Percentiles rank a stretch among this genome's conserved stretches.
Conservation (phyloP, 2,888 invertebrate genomes). For the Melanophora roralis region DNA sequence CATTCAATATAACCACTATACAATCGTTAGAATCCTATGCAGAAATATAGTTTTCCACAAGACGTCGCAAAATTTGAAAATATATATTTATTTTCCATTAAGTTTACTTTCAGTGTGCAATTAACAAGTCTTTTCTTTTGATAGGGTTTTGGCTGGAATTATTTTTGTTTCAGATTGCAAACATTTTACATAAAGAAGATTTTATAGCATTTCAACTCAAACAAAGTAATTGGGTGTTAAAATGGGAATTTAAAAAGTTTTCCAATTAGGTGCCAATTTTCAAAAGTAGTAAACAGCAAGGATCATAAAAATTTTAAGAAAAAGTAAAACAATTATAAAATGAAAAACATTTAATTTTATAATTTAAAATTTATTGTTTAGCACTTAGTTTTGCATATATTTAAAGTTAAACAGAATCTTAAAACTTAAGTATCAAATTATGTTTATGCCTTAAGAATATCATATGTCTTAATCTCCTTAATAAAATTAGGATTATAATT, state of each 20-base stretch:
- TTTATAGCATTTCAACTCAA: background rate
- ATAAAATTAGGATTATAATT: no score
- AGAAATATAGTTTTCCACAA: constrained; percentile 13
- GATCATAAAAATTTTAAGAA: no score
- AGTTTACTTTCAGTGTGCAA: background rate
- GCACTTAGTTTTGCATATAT: no score
- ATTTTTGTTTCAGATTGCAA: background rate
- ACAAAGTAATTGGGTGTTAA: constrained; percentile 1
- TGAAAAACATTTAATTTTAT: no score
- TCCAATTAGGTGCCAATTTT: background rate
- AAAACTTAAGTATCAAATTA: no score
- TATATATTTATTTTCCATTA: background rate
- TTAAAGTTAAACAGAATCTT: no score
- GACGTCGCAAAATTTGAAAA: background rate
- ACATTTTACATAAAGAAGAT: background rate
- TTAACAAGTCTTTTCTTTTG: constrained; percentile 7
- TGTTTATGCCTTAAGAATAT: no score
- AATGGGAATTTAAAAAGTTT: background rate
- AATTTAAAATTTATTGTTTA: no score
- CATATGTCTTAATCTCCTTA: no score
- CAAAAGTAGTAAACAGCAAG: background rate
- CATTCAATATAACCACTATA: background rate
- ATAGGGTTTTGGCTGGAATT: background rate
- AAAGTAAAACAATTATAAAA: no score
- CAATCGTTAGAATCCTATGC: background rate